Base-by-base conservation (phyloP, 1,140 invertebrate genomes). In the Camponotus pennsylvanicus region DNA sequence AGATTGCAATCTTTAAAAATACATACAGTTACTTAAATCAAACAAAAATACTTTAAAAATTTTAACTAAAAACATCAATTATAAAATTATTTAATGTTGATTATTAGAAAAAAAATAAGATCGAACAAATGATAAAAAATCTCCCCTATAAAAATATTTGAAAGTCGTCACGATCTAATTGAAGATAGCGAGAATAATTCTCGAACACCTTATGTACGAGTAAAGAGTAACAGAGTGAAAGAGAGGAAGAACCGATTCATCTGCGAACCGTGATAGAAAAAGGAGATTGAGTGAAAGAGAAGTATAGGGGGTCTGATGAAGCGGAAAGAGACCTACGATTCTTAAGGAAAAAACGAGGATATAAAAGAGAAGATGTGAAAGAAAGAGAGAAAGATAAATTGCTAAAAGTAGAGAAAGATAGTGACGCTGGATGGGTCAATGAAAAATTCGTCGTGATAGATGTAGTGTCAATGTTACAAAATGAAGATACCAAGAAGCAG, bases 201-300 rank as follows among this genome's bases (percentile, higher is more conserved):
- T 0, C 8, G 69, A 5, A 83, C 69, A 83, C 64, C 66, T 57
- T 79, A n/a, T 86, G 49, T 57, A 80, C 3, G 21, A 21, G 8
- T 37, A 52, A 59, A 37, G 61, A 61, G 82, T 57, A 42, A 84
- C 27, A 78, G 52, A 61, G 4, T 42, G 34, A 90, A 57, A 52
- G 67, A 84, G 40, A 67, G 42, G 52, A 71, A 88, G 59, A 64
- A 61, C 75, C 75, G 70, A 86, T 69, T 55, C 79, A 78, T 45
- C 52, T 78, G 63, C 52, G n/a, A 13, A 18, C 13, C 27, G 6
- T 37, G 42, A 69, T 40, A 32, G 40, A 55, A 59, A 32, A 67
- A 37, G 18, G 59, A 67, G 67, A 76, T 6, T 32, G 61, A 49
- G 45, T 27, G 21, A 52, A 57, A 89, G 42, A 69, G 67, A 89